phyloP scores from a whole-genome alignment of 2,113 vertebrate species.

The Urocolius indicus region DNA sequence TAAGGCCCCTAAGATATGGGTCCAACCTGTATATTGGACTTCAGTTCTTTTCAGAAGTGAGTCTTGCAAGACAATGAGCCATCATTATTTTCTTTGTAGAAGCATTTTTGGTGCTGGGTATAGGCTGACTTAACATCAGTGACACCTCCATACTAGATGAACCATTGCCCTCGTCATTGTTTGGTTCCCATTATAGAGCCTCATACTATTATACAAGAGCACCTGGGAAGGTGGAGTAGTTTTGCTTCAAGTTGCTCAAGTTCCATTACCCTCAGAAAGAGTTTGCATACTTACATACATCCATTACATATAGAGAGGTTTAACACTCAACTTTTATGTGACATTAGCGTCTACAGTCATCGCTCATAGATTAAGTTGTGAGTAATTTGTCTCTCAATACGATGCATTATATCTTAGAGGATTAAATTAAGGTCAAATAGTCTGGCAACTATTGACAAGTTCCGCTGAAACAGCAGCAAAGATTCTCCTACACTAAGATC shows the following conservation, averaged over 20 bases:
- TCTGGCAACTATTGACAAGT: neutral
- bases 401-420: neutral
- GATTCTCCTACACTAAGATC: neutral
- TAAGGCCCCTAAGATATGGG: no score
- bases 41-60: no score
- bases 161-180: no score
- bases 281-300: rapidly evolving
- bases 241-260: neutral
- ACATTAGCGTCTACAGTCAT: neutral
- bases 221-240: no score
- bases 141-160: no score
- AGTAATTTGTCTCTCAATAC: neutral
- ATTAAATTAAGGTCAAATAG: neutral
- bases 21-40: no score
- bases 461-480: neutral
- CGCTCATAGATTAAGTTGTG: neutral
- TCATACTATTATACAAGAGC: no score
- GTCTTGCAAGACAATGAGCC: no score
- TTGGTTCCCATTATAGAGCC: no score
- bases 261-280: neutral
- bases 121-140: no score
- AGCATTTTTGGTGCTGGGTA: no score
- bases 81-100: no score
- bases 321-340: neutral
- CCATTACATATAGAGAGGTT: neutral